phyloP scores from a whole-genome alignment of 2,888 invertebrate genomes.

The Hofmannophila pseudospretella region DNA sequence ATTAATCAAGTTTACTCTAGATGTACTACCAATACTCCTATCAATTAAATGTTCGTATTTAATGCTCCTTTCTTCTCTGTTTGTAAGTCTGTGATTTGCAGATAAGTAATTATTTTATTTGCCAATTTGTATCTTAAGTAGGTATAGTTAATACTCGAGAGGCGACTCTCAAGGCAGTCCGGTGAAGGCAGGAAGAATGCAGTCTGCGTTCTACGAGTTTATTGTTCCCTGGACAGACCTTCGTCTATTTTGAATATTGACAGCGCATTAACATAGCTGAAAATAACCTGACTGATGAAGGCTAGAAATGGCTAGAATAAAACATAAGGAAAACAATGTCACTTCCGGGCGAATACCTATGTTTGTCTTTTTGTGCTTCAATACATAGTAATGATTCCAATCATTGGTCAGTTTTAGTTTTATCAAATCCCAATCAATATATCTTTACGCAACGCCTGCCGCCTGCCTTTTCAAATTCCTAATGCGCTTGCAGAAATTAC shows the following conservation, averaged over 20 bases:
- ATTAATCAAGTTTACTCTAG: no score
- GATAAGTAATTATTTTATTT: no score
- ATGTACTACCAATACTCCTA: no score
- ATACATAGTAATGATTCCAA: no score
- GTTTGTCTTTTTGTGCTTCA: no score
- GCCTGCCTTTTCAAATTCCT: conserved; percentile 2
- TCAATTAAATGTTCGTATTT: no score
- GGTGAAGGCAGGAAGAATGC: conserved; percentile 62
- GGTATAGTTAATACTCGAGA: no score
- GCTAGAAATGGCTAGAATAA: no score
- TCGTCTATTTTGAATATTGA: conserved; percentile 3
- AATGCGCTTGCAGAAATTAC: conserved; percentile 16
- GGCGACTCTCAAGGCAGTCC: conserved; percentile 48
- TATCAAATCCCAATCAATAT: background rate
- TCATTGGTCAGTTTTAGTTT: background rate
- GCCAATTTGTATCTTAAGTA: no score
- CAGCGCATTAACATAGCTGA: conserved; percentile 6
- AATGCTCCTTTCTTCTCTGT: no score
- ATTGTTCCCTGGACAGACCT: conserved; percentile 24
- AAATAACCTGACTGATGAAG: background rate
- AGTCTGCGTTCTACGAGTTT: conserved; percentile 33
- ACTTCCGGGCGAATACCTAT: no score
- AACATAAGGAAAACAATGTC: background rate
- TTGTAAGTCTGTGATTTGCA: no score
- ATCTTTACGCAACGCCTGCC: background rate